Percentiles rank a stretch among this genome's conserved stretches.
phyloP scores from a whole-genome alignment of 2,113 vertebrate genomes.

The Antechinus flavipes region DNA sequence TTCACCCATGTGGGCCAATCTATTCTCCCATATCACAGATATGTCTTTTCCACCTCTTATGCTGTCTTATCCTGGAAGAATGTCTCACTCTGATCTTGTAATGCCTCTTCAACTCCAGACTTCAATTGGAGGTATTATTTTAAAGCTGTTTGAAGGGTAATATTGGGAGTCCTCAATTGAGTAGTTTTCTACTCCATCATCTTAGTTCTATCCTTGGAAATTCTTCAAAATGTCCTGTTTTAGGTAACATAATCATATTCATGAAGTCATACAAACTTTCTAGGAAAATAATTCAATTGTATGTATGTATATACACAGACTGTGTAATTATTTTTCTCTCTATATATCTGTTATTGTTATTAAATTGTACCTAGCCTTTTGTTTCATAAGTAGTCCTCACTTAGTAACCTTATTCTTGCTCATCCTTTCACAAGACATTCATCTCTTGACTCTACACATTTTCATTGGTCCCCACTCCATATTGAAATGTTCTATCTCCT shows the following conservation, averaged over 20 bases:
- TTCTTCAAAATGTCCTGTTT: background rate
- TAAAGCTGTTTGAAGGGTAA: background rate
- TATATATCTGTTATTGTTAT: background rate
- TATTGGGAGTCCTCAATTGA: background rate
- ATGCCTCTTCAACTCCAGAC: background rate
- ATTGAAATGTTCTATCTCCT: background rate
- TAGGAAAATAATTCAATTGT: conserved; percentile 17
- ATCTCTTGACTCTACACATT: conserved; percentile 4
- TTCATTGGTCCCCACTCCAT: background rate
- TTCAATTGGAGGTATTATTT: background rate
- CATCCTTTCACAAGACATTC: background rate
- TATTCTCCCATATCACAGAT: background rate
- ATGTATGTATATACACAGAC: background rate
- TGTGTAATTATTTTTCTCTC: background rate
- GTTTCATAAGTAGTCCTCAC: background rate
- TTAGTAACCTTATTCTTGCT: background rate
- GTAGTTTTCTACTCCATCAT: background rate
- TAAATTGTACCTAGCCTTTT: background rate
- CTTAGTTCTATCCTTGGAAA: background rate
- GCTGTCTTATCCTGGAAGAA: background rate
- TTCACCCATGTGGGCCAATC: background rate
- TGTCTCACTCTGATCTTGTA: background rate
- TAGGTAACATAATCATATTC: conserved; percentile 18
- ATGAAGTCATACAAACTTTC: conserved; percentile 5
- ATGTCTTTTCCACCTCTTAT: background rate